A percentile compares a stretch with the other conserved stretches of the same genome.
Conservation (phyloP, 2,113 vertebrate species). For the Canis aureus region DNA sequence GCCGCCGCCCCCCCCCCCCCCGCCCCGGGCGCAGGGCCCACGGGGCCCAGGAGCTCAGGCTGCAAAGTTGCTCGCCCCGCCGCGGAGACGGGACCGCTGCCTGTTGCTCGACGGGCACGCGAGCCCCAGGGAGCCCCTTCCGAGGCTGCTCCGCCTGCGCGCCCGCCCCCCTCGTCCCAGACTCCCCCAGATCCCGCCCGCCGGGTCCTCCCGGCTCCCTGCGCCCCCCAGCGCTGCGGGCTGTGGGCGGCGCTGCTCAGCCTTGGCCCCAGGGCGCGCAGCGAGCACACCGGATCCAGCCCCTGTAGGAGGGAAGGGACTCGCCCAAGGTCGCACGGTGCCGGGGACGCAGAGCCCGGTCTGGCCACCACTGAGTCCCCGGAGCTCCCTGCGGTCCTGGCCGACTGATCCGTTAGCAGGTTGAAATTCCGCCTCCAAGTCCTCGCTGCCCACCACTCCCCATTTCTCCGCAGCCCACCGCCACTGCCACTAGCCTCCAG, state of each 20-base stretch:
- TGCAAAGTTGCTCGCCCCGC: not conserved
- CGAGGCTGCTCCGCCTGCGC: not conserved
- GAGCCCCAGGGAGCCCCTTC: not conserved
- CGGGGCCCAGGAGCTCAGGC: not conserved
- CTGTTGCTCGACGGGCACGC: constrained; percentile 7
- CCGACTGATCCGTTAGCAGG: not conserved
- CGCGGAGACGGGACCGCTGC: rapidly evolving
- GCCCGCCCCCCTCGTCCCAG: not conserved
- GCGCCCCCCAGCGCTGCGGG: rapidly evolving
- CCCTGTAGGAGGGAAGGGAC: not conserved
- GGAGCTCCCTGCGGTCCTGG: not conserved
- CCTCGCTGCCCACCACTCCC: not conserved
- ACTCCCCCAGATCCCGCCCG: rapidly evolving
- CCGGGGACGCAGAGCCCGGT: not conserved
- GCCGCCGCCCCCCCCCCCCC: not conserved
- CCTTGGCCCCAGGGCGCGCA: rapidly evolving
- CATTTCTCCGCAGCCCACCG: not conserved
- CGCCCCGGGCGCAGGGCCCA: not conserved
- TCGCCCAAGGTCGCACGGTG: not conserved
- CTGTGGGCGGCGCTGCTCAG: not conserved
- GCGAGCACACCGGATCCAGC: not conserved
- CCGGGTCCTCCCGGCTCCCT: too few relatives aligned
- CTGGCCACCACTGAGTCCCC: not conserved
- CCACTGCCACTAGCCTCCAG: not conserved
- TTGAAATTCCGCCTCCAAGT: not conserved